A percentile compares a stretch with the other conserved stretches of the same genome.
phyloP scores from a whole-genome alignment of 2,113 vertebrate genomes.

The Actenoides lindsayi region DNA sequence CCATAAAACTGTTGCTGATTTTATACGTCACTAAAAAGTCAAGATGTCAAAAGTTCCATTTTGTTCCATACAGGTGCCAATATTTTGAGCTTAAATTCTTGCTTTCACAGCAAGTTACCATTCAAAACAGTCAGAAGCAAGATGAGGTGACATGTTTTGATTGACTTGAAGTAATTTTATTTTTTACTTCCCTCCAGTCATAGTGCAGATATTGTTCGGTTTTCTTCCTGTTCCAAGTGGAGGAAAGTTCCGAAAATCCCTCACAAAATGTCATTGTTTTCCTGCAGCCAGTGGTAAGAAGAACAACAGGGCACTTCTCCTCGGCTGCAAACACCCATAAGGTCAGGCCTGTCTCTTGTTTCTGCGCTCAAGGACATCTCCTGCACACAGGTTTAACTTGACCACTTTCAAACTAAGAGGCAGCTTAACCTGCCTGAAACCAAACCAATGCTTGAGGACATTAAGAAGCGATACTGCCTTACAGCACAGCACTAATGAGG shows the following conservation, averaged over 20 bases:
- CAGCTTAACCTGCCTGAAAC: neutral
- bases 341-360: neutral
- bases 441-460: neutral
- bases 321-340: neutral
- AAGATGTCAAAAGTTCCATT: neutral
- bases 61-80: neutral
- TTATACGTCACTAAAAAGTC: neutral
- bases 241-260: neutral
- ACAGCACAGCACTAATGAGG: neutral
- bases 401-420: neutral
- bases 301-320: neutral
- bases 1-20: neutral
- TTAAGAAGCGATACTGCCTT: neutral
- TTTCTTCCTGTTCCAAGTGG: neutral
- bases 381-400: neutral
- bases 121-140: neutral
- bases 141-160: neutral
- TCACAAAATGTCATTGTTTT: neutral
- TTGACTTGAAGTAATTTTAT: neutral
- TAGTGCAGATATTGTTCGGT: neutral
- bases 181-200: neutral
- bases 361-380: neutral
- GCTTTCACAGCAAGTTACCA: neutral
- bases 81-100: neutral
- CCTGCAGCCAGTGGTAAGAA: neutral